Evolutionary conservation across 1,140 invertebrate genomes (phyloP).

Genomic region (Planococcus citri): DNA sequence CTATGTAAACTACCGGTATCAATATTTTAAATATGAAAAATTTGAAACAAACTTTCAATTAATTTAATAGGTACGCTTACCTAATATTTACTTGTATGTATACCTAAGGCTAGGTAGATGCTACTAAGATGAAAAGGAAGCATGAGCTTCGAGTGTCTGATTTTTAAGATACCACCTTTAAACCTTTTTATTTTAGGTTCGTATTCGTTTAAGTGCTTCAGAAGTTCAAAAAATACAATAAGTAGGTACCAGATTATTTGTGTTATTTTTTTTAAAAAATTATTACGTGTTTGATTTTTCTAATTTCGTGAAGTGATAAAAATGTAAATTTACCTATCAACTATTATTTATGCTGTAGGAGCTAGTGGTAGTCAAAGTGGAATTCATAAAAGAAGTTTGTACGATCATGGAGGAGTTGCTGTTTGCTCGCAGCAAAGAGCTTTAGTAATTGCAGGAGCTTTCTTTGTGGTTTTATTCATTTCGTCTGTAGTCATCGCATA

Average conservation of each 20-base stretch:
- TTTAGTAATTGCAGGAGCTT: conserved; percentile 58
- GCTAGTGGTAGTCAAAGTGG: conserved; percentile 51
- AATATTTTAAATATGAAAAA: no score
- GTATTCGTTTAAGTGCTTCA: conserved; percentile 28
- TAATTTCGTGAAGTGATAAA: conserved; percentile 20
- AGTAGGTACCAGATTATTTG: not conserved
- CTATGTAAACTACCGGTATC: no score
- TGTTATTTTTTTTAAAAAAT: not conserved
- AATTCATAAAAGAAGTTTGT: conserved; percentile 56
- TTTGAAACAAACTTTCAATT: no score
- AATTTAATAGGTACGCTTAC: no score
- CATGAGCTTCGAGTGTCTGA: not conserved
- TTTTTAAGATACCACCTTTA: conserved; percentile 1
- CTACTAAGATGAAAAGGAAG: not conserved
- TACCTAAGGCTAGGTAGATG: no score
- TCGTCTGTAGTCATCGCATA: conserved; percentile 80
- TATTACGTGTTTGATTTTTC: not conserved
- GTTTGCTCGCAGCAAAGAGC: conserved; percentile 78
- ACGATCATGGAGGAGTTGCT: conserved; percentile 62
- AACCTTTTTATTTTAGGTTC: conserved; percentile 27
- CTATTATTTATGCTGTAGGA: conserved; percentile 30
- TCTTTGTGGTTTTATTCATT: conserved; percentile 63
- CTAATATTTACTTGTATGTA: no score
- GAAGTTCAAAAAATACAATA: not conserved
- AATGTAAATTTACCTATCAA: not conserved